Percentiles rank a stretch among this genome's conserved stretches.
phyloP scores from a whole-genome alignment of 2,113 vertebrate genomes.

The Aptenodytes forsteri region DNA sequence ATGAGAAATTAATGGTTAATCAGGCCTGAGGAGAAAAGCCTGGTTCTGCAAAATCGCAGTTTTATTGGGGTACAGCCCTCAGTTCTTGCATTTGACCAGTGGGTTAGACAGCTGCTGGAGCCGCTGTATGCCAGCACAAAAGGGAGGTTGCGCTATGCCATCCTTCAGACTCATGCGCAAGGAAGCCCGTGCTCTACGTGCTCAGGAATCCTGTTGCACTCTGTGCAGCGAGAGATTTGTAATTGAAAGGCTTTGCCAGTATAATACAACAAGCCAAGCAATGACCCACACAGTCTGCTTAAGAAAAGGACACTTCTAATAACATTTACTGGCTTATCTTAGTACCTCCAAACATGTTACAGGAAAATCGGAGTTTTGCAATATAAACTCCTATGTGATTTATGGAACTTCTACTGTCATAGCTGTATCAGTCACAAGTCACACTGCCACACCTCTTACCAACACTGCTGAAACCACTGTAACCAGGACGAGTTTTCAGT shows the following conservation, averaged over 20 bases:
- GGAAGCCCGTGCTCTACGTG: fast-evolving
- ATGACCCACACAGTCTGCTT: neutral
- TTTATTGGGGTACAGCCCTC: neutral
- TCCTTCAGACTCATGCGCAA: neutral
- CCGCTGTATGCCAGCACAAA: fast-evolving
- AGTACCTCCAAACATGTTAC: neutral
- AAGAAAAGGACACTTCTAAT: neutral
- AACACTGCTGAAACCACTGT: neutral
- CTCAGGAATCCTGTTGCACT: neutral
- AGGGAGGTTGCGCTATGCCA: fast-evolving
- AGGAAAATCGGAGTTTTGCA: neutral
- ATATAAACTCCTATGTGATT: neutral
- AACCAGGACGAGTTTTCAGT: neutral
- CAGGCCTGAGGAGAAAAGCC: neutral
- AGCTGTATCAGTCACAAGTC: neutral
- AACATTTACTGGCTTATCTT: neutral
- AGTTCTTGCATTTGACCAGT: fast-evolving
- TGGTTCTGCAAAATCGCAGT: neutral
- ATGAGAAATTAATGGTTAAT: neutral
- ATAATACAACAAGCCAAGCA: neutral
- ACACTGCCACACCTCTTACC: neutral
- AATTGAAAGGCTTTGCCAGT: neutral
- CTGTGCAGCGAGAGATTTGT: neutral
- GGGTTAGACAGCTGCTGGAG: neutral
- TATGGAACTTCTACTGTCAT: neutral